Conservation (phyloP, 2,113 vertebrate genomes). For the Parotia lawesii region DNA sequence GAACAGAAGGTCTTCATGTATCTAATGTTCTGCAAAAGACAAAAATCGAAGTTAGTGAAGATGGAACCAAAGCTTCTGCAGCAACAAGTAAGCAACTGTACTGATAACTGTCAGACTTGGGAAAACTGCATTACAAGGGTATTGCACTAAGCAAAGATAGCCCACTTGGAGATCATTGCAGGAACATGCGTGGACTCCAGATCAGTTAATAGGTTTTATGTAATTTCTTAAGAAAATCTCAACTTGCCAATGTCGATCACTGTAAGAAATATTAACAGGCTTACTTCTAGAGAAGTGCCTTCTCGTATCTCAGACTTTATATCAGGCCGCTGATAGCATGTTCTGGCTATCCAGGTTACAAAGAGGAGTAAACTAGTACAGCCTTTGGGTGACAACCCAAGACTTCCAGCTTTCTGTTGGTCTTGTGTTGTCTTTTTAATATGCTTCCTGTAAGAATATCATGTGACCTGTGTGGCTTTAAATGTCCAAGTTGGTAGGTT, state of each 20-base stretch:
- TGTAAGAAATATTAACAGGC: neutral
- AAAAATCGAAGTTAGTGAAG: slow-evolving; percentile 93
- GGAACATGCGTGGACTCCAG: neutral
- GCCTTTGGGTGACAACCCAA: neutral
- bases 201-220: neutral
- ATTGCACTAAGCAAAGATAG: neutral
- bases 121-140: neutral
- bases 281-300: neutral
- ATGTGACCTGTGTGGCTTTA: neutral
- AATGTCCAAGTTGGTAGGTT: neutral
- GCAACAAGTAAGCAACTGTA: slow-evolving; percentile 81
- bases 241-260: neutral
- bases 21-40: slow-evolving; percentile 90
- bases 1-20: slow-evolving; percentile 80
- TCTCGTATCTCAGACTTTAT: neutral
- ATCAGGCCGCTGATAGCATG: neutral
- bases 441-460: neutral
- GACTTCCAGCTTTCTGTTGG: neutral
- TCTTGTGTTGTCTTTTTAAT: neutral
- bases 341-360: neutral
- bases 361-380: neutral
- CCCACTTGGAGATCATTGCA: neutral
- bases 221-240: neutral
- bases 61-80: slow-evolving; percentile 93
- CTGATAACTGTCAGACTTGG: neutral